Evolutionary conservation across 1,140 invertebrate species (phyloP), one percentile per base, ranked within the genome.

Genomic region (Atta colombica): DNA sequence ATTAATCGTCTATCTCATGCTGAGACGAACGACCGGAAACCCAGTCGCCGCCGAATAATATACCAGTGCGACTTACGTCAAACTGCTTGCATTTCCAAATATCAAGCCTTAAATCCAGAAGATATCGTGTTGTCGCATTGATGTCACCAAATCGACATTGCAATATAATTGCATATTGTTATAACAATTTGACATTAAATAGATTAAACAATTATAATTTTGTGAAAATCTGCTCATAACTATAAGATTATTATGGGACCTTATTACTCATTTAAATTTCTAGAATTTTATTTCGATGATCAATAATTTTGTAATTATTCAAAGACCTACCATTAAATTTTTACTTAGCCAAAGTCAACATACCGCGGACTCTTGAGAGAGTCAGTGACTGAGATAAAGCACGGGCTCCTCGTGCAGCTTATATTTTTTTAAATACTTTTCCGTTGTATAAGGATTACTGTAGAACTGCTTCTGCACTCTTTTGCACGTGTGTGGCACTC

Each of bases 1-100:
- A 87, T 91, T 87, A 84, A 84, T 84, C 80, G 87, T 88, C 92
- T 91, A 91, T 91, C 39, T 69, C 89, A 77, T 63, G 49, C 6
- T 61, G 21, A 61, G 58, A 51, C 63, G 63, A 84, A 49, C 55
- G 82, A 77, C 74, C 77, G 87, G 72, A 72, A 85, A 85, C 74
- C 51, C 21, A 39, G 45, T 45, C 71, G 63, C 45, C n/a, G 16
- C 25, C 60, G 74, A 58, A 84, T 74, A 61, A 82, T 82, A 72
- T 72, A 63, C 69, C 55, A 21, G 14, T 8, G 55, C 80, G 80
- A 63, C 80, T 84, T 74, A 35, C 12, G 49, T 80, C 63, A n/a
- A 80, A 16, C 31, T 55, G 25, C 66, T 60, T 8, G 35, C 68
- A 51, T 82, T 68, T 60, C 39, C 12, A 74, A 61, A 71, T 61